Conservation (phyloP, 2,888 invertebrate species). For the Rutpela maculata region DNA sequence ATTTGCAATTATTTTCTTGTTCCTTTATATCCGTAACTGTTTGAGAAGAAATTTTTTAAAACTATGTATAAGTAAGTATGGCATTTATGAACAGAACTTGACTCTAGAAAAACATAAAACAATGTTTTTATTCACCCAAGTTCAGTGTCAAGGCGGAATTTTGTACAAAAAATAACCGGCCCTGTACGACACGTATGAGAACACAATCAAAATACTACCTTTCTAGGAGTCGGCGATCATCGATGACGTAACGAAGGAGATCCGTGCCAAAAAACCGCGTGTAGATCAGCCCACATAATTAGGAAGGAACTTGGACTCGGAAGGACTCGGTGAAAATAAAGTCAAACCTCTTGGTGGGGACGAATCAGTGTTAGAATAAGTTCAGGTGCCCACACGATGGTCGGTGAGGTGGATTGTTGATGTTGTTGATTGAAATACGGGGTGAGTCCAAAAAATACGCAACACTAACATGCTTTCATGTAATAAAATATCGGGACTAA, state of each 20-base stretch:
- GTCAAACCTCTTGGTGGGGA: constrained; percentile 49
- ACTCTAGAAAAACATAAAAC: too few species aligned
- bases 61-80: too few species aligned
- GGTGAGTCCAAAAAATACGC: constrained; percentile 31
- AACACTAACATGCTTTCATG: neutral
- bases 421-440: constrained; percentile 31
- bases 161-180: constrained; percentile 10
- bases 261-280: constrained; percentile 49
- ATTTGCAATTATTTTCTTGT: too few species aligned
- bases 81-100: too few species aligned
- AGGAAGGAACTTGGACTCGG: constrained; percentile 50
- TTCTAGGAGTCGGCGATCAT: constrained; percentile 49
- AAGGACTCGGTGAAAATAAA: constrained; percentile 50
- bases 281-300: constrained; percentile 42
- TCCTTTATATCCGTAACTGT: too few species aligned
- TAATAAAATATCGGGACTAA: constrained; percentile 9
- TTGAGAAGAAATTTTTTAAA: too few species aligned
- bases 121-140: too few species aligned
- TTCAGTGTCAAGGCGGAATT: neutral
- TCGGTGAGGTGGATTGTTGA: constrained; percentile 32
- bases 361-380: constrained; percentile 49
- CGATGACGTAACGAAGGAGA: constrained; percentile 43
- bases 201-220: constrained; percentile 48
- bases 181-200: constrained; percentile 41
- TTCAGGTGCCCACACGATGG: constrained; percentile 43